Conservation (phyloP, 2,797 vertebrate species). For the Luscinia luscinia region DNA sequence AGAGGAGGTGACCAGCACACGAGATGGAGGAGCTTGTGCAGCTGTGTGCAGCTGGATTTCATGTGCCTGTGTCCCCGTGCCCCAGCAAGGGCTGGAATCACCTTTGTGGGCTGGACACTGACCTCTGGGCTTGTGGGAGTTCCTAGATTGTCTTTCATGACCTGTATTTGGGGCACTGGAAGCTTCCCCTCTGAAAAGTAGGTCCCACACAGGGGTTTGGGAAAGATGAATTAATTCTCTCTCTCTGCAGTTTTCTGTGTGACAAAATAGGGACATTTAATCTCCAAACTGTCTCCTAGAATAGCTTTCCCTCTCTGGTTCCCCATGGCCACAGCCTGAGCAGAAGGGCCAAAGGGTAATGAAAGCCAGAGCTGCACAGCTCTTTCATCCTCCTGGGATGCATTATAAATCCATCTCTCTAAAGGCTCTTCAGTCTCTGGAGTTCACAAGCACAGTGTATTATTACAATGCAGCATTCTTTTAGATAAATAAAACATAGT, state of each 20-base stretch:
- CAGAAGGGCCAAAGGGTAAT: not conserved
- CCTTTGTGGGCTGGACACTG: not conserved
- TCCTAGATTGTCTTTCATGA: not conserved
- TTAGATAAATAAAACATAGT: constrained; percentile 20
- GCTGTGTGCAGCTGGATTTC: not conserved
- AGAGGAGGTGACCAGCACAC: not conserved
- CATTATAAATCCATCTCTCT: constrained; percentile 22
- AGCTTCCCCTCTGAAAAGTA: not conserved
- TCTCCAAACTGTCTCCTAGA: not conserved
- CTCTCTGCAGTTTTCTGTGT: not conserved
- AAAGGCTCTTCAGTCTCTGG: not conserved
- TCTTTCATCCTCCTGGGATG: constrained; percentile 10
- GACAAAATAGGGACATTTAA: not conserved
- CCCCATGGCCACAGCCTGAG: not conserved
- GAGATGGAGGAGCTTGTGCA: not conserved
- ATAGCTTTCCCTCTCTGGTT: not conserved
- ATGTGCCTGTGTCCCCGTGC: not conserved
- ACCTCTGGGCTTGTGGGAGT: not conserved
- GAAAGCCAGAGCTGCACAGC: constrained; percentile 12
- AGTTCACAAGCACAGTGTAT: not conserved
- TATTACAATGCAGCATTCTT: not conserved
- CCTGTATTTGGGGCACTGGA: not conserved
- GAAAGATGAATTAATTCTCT: not conserved
- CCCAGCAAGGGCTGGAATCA: not conserved
- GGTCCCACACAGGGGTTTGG: not conserved